Evolutionary conservation across 2,797 vertebrate genomes (phyloP), one percentile per base, ranked within the genome.

Genomic region (Xyrichtys novacula): DNA sequence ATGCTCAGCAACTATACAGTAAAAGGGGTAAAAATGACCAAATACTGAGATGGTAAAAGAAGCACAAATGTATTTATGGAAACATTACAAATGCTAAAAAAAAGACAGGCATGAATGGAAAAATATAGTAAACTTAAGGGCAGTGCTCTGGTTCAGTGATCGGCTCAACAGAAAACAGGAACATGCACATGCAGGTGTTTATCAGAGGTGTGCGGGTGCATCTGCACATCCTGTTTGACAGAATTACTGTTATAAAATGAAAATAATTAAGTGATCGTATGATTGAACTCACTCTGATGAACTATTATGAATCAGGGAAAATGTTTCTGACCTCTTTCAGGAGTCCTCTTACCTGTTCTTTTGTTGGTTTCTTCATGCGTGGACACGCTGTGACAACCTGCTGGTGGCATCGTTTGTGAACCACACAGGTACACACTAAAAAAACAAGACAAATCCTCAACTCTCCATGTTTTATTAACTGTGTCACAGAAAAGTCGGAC

Each of bases 401-500:
- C 86, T 97, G 94, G 81, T 99, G 97, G 91, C 98, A 99, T 84
- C 97, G 95, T 74, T 99, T 99, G 89, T 99, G 97, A 77, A 99
- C 97, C 17, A 99, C 97, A 74, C 97, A 99, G 53, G 97, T 97
- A 78, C 98, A 99, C 58, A 99, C 97, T 99, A 78, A 14, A 3
- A 61, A 65, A 16, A 1, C 58, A 71, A 26, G 38, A 17, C 68
- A 67, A 20, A 38, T 23, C 52, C 7, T 6, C 0, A 52, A 26
- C 23, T 32, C 10, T 22, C n/a, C 17, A 5, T 34, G 22, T 52
- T 56, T 11, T 7, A 40, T 12, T 11, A 19, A 61, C 15, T 16
- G 36, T 8, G 10, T 22, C 7, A 50, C 10, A 12, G 32, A 69
- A 38, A 50, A 9, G n/a, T 14, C 22, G 61, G 52, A 36, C 65